Base-by-base conservation (phyloP, 2,888 invertebrate genomes). In the Subacronicta megacephala region DNA sequence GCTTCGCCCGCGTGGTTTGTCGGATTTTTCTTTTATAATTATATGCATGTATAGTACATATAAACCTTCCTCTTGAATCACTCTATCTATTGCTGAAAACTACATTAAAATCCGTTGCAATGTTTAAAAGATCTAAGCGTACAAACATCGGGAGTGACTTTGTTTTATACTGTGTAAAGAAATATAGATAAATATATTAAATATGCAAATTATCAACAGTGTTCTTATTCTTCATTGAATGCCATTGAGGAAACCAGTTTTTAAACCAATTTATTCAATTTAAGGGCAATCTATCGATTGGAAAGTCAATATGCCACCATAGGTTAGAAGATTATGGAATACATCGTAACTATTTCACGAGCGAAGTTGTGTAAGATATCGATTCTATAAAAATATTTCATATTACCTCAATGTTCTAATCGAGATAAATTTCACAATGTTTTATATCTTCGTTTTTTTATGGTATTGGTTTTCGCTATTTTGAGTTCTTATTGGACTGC, bases 251-350 rank as follows among this genome's bases (percentile, higher is more conserved):
- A 26, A 46, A 42, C 46, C 26, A 20, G 41, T 58, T 58, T 3
- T 36, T 15, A 15, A 49, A 36, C 9, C 20, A 15, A 15, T 29
- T 41, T 38, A 56, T 38, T 66, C 43, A 16, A 49, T 60, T 4
- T 5, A 16, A 70, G 42, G 51, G 53, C 54, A 38, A 45, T 36
- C 2, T 42, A 51, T 37, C 44, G 12, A 4, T 7, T 16, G 53
- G 73, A 69, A 69, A 69, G 73, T 49, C 17, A 56, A 46, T 54
- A 54, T 38, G 54, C 38, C 54, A 58, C 38, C 7, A 20, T 13
- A 53, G n/a, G n/a, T n/a, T n/a, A n/a, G n/a, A n/a, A n/a, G n/a
- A n/a, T 46, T 36, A 38, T 44, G 17, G 33, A 44, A 35, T 26
- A 26, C 3, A 10, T 17, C 1, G 3, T 4, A 50, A 40, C 7